These are phyloP conservation scores for Barnardius zonarius DNA, from an alignment of 2,113 vertebrate genomes.

Conservation along the genomic window DNA sequence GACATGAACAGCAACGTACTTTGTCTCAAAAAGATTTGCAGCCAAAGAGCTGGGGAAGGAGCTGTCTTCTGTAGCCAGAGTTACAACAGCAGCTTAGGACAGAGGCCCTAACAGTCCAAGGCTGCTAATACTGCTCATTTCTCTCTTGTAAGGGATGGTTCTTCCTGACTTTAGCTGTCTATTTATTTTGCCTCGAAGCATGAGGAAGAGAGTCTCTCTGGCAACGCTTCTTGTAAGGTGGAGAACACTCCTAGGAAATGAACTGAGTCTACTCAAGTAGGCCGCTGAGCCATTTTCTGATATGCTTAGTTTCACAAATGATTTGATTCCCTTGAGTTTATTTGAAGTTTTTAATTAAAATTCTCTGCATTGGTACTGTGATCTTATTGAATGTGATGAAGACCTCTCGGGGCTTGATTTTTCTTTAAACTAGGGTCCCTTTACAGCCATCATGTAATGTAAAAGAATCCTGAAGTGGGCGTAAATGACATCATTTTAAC, in stretches of 20 bases:
- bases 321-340: slow-evolving; percentile 53
- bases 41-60: not conserved
- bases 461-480: not conserved
- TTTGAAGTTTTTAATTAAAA: slow-evolving; percentile 51
- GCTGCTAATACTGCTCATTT: not conserved
- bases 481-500: slow-evolving; percentile 10
- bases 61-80: not conserved
- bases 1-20: not conserved
- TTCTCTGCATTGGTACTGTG: slow-evolving; percentile 11
- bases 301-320: slow-evolving; percentile 58
- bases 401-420: slow-evolving; percentile 52
- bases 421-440: slow-evolving; percentile 4
- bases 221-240: not conserved
- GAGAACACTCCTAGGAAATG: not conserved
- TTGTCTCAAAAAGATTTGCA: not conserved
- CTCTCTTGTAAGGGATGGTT: not conserved
- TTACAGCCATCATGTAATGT: not conserved
- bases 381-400: slow-evolving; percentile 54
- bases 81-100: not conserved
- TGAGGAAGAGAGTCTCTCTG: not conserved
- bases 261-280: not conserved
- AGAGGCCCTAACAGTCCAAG: not conserved
- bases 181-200: not conserved
- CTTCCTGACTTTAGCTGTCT: not conserved
- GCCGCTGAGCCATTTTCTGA: slow-evolving; percentile 26